A percentile compares a stretch with the other conserved stretches of the same genome.
Conservation (phyloP, 2,113 vertebrate genomes). For the Phylloscopus whistleri region DNA sequence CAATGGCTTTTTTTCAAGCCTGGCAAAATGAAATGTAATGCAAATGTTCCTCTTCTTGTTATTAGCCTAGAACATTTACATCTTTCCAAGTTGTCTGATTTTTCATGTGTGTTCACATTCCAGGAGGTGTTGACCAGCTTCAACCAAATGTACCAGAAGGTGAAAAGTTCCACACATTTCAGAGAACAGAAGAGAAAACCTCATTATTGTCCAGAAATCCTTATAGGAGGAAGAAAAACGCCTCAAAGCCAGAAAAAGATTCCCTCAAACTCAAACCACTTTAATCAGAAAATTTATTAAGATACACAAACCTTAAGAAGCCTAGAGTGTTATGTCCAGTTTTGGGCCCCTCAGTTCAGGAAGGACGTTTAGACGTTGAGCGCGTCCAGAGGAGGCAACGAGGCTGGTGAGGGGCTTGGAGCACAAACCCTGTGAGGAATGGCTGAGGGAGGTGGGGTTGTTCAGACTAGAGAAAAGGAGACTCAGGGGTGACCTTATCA, state of each 20-base stretch:
- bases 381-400: too few relatives aligned
- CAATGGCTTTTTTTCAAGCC: neutral
- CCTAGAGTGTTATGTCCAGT: too few relatives aligned
- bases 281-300: neutral
- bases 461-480: too few relatives aligned
- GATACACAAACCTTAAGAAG: neutral
- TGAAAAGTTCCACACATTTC: neutral
- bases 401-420: too few relatives aligned
- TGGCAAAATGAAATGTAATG: neutral
- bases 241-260: neutral
- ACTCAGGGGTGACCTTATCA: too few relatives aligned
- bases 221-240: neutral
- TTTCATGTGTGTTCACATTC: neutral
- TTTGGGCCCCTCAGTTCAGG: too few relatives aligned
- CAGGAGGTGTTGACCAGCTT: neutral
- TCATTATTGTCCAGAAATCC: neutral
- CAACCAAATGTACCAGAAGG: neutral
- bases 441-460: too few relatives aligned
- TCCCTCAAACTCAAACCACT: neutral
- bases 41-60: neutral
- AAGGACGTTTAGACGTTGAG: too few relatives aligned
- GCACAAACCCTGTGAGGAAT: too few relatives aligned
- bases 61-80: neutral
- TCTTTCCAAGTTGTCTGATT: neutral
- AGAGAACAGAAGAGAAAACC: neutral